These are phyloP conservation scores for Nudaria mundana DNA, from an alignment of 2,888 invertebrate species.

Conservation along the genomic window DNA sequence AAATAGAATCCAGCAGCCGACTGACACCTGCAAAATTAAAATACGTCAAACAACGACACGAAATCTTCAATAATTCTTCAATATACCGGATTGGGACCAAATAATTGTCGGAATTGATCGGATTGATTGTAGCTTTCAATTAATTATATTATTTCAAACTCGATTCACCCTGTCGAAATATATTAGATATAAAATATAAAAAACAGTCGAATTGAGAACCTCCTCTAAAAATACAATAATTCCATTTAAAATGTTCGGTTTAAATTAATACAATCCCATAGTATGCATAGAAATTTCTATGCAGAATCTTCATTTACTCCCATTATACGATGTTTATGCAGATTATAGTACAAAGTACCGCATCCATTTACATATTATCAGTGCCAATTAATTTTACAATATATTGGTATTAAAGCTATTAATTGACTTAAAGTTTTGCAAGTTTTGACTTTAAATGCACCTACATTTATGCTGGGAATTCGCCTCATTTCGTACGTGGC, in stretches of 20 bases:
- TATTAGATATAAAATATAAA: no score
- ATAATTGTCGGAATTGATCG: no score
- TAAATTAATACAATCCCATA: neutral
- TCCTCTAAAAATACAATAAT: neutral
- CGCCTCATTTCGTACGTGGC: no score
- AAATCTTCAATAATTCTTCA: no score
- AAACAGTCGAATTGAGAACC: no score
- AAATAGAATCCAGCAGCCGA: no score
- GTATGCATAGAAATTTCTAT: constrained; percentile 12
- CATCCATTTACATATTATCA: constrained; percentile 64
- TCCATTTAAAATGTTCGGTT: neutral
- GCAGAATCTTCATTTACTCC: constrained; percentile 8
- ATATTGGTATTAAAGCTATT: constrained; percentile 57
- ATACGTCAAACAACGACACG: no score
- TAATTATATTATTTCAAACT: no score
- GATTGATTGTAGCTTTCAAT: no score
- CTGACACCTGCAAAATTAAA: no score
- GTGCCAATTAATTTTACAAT: constrained; percentile 66
- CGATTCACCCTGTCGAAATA: no score
- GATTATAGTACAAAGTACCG: constrained; percentile 42
- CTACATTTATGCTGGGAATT: constrained; percentile 8
- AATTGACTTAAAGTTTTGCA: constrained; percentile 48
- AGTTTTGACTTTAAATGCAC: constrained; percentile 38
- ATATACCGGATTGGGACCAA: no score
- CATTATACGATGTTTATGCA: constrained; percentile 30